phyloP scores from a whole-genome alignment of 2,888 invertebrate species.

The Rotaria socialis region DNA sequence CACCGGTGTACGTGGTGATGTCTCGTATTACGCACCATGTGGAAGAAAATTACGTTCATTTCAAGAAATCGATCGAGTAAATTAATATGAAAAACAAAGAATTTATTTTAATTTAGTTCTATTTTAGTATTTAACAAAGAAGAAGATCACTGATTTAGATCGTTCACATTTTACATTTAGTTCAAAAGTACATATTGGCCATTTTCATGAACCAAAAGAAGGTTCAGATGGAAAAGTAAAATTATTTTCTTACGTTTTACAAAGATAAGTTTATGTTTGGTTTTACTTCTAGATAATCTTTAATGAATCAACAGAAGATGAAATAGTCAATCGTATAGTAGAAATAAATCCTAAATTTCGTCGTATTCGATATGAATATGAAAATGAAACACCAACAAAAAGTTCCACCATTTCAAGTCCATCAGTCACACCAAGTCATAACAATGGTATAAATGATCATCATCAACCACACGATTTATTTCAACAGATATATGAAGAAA shows the following conservation, averaged over 20 bases:
- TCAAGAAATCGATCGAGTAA: constrained; percentile 63
- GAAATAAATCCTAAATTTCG: constrained; percentile 31
- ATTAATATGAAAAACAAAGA: not conserved
- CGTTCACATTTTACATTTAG: constrained; percentile 28
- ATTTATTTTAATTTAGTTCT: no score
- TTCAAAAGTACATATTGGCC: constrained; percentile 33
- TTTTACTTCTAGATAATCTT: not conserved
- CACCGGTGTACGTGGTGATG: constrained; percentile 80
- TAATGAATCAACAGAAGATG: not conserved
- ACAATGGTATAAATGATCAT: not conserved
- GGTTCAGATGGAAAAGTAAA: constrained; percentile 13
- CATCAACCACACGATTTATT: not conserved
- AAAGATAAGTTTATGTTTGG: not conserved
- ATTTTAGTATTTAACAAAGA: not conserved
- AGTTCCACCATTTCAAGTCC: not conserved
- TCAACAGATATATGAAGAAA: constrained; percentile 15
- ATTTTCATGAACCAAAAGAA: constrained; percentile 26
- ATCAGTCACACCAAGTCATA: not conserved
- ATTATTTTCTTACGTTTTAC: not conserved
- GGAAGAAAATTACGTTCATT: constrained; percentile 67
- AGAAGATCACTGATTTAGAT: constrained; percentile 7
- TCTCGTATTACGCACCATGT: constrained; percentile 74
- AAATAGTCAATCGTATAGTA: not conserved
- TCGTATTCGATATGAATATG: constrained; percentile 15
- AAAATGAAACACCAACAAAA: not conserved